Evolutionary conservation across 2,797 vertebrate species (phyloP).

Genomic region (Sciurus carolinensis): DNA sequence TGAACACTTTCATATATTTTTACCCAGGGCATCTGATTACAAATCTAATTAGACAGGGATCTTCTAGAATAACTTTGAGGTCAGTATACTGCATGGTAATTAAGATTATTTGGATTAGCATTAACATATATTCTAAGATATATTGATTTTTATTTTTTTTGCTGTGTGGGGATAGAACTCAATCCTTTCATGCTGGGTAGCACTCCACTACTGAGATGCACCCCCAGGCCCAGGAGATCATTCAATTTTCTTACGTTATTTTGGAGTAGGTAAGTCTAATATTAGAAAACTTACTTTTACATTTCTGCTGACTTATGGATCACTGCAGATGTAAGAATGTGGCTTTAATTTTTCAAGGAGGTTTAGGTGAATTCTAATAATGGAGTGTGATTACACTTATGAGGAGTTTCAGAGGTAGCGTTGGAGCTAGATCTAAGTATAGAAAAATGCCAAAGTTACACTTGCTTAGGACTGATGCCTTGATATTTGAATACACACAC

Average conservation of each 20-base stretch:
- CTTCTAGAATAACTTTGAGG: background rate
- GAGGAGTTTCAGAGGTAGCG: background rate
- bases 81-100: background rate
- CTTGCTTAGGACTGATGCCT: background rate
- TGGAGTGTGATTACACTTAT: background rate
- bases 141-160: background rate
- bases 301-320: background rate
- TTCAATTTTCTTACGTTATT: background rate
- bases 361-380: background rate
- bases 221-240: background rate
- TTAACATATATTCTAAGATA: background rate
- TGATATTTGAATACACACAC: background rate
- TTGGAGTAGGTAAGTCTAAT: background rate
- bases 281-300: constrained; percentile 15
- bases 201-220: too few relatives aligned
- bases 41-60: background rate
- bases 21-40: background rate
- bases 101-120: background rate
- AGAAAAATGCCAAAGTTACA: background rate
- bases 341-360: constrained; percentile 1
- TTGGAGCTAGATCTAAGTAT: background rate
- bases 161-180: too few relatives aligned
- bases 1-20: background rate
- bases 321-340: background rate
- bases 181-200: too few relatives aligned